Conservation (phyloP, 2,113 vertebrate genomes). For the Tragelaphus strepsiceros region DNA sequence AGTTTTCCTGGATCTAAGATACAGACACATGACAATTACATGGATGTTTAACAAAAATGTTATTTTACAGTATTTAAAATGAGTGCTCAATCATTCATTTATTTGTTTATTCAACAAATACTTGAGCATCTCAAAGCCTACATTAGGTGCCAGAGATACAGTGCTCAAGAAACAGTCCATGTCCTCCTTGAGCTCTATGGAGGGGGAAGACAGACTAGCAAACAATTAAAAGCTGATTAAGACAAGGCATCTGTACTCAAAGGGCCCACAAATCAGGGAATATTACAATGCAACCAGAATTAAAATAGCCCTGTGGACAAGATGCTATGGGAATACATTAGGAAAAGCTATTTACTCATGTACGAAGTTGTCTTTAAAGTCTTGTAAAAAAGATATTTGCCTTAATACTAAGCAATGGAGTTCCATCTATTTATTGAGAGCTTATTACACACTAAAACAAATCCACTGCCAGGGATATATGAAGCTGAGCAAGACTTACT, state of each 20-base stretch:
- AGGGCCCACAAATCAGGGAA: background rate
- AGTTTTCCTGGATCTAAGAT: background rate
- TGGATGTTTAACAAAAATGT: background rate
- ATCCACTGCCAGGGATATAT: background rate
- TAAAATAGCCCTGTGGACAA: background rate
- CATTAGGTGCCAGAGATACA: background rate
- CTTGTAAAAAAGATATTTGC: background rate
- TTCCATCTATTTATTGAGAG: background rate
- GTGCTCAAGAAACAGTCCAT: background rate
- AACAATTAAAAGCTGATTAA: conserved; percentile 8
- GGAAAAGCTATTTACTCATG: background rate
- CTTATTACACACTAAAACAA: background rate
- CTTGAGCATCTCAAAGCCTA: background rate
- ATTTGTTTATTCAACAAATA: background rate
- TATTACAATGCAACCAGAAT: conserved; percentile 1
- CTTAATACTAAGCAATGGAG: background rate
- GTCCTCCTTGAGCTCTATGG: background rate
- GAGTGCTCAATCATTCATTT: background rate
- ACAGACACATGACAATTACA: background rate
- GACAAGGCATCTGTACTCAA: background rate
- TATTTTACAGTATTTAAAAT: background rate
- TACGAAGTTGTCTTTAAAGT: background rate
- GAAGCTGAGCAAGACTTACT: background rate
- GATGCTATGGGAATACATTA: background rate
- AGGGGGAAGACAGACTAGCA: background rate